Base-by-base conservation (phyloP, 2,797 vertebrate genomes). In the Manis javanica region DNA sequence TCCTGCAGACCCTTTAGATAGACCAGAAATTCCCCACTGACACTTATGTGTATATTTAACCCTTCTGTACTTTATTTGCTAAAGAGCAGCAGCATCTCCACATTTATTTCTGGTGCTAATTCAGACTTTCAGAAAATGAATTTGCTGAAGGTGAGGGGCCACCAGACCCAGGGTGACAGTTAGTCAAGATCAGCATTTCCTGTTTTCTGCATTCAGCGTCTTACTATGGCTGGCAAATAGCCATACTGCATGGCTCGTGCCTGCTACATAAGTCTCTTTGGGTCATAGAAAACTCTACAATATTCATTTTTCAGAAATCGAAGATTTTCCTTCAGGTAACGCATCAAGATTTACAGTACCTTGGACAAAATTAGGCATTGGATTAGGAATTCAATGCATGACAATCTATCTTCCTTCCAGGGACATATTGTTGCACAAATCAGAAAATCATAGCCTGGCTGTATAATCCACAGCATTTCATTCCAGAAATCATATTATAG, bases 391-490 rank as follows among this genome's bases (percentile, higher is more conserved):
- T 92, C 86, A 95, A 74, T 90, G 95, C 93, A 72, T 85, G 84
- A 63, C 81, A 75, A 96, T 95, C 97, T 95, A 0, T 95, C 91
- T 97, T 96, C 82, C 75, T 97, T 96, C 96, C 87, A 75, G 93
- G 71, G 94, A 94, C 83, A 94, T 92, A 91, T 85, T 97, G 91
- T 96, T 96, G 96, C 74, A 93, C 97, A 93, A 96, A 97, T 97
- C 96, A 97, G 96, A 96, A 96, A 97, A 97, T 97, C 95, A 96
- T 94, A 96, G 88, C 94, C 93, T 72, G 79, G 75, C 72, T 85
- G 68, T 94, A 86, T 96, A 97, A 96, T 96, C 96, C 97, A 90
- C 95, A 97, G 57, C 95, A 93, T 96, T 97, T 96, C 94, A 92
- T 96, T 97, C 91, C 81, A 81, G 92, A 71, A 89, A 96, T 72